Evolutionary conservation across 2,113 vertebrate genomes (phyloP).

Genomic region (Zosterops lateralis): DNA sequence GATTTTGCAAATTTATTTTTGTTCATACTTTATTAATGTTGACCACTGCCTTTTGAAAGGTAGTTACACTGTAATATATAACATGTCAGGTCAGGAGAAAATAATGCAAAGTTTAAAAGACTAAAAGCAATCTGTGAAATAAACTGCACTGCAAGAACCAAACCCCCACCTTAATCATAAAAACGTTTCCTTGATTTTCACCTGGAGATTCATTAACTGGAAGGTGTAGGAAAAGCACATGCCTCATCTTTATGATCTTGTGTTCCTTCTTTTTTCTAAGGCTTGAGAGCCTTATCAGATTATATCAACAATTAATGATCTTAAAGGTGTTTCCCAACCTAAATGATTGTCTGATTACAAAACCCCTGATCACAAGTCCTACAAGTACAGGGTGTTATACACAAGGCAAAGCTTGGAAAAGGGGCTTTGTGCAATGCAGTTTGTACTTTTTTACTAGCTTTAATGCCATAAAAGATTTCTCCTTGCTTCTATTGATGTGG

Average conservation of each 20-base stretch:
- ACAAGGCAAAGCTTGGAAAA: background rate
- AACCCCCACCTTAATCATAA: background rate
- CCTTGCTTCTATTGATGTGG: background rate
- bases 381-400: fast-evolving
- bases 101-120: background rate
- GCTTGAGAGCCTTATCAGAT: background rate
- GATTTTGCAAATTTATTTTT: background rate
- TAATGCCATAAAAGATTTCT: background rate
- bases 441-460: background rate
- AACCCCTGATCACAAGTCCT: background rate
- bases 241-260: background rate
- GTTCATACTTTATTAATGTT: fast-evolving
- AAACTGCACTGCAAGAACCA: background rate
- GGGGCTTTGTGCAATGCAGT: background rate
- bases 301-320: fast-evolving
- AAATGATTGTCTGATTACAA: background rate
- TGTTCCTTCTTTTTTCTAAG: background rate
- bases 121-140: background rate
- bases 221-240: background rate
- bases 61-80: background rate
- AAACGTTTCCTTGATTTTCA: background rate
- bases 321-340: background rate
- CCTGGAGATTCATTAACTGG: background rate
- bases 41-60: background rate
- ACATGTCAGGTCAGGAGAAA: background rate